Percentiles rank a stretch among this genome's conserved stretches.
Evolutionary conservation across 2,113 vertebrate species (phyloP).

Genomic region (Agapornis roseicollis): DNA sequence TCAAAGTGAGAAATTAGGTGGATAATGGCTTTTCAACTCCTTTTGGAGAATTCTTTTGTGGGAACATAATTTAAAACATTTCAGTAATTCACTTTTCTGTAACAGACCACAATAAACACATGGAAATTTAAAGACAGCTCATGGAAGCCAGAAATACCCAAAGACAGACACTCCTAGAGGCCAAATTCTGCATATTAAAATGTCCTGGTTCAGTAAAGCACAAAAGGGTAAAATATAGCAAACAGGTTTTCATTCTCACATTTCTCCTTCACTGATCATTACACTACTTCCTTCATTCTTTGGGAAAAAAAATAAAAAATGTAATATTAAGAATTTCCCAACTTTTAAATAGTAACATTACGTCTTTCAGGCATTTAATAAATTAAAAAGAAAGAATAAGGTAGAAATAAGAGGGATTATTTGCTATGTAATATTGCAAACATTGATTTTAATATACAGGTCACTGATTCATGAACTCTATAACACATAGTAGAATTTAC

Average conservation of each 20-base stretch:
- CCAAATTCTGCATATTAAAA: background rate
- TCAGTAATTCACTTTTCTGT: background rate
- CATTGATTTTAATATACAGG: background rate
- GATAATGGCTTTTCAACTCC: background rate
- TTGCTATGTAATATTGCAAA: background rate
- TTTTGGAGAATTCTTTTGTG: background rate
- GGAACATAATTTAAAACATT: background rate
- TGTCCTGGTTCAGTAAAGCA: background rate
- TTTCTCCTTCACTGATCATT: background rate
- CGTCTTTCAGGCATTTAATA: background rate
- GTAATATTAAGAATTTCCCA: background rate
- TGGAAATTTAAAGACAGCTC: background rate
- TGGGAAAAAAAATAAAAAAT: background rate
- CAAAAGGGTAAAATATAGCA: background rate
- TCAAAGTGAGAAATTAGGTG: background rate
- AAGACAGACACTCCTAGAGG: background rate
- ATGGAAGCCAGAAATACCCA: background rate
- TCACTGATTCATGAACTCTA: background rate
- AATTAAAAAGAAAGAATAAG: background rate
- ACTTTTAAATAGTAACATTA: background rate
- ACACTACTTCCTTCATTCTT: background rate
- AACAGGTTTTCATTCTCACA: background rate
- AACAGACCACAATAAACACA: background rate
- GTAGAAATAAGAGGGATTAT: background rate
- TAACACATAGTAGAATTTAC: background rate